Evolutionary conservation across 2,888 invertebrate species (phyloP).

Genomic region (Acleris laterana): DNA sequence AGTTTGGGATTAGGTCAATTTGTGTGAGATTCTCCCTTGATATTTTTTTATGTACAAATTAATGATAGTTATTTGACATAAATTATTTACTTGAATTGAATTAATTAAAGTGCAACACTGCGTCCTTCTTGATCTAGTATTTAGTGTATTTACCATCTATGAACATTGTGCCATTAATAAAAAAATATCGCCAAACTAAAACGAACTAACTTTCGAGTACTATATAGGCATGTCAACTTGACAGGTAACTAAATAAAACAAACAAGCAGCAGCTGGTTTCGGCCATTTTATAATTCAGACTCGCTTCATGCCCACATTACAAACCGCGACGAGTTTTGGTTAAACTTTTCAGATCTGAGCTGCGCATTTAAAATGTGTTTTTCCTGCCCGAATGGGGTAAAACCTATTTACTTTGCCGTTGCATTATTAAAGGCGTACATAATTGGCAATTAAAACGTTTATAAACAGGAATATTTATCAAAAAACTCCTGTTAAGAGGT

Average conservation of each 20-base stretch:
- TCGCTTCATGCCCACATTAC: conserved; percentile 44
- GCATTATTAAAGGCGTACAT: not conserved
- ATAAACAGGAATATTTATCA: not conserved
- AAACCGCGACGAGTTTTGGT: conserved; percentile 41
- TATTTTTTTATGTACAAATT: too few species aligned
- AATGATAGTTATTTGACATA: too few species aligned
- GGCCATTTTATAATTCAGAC: conserved; percentile 53
- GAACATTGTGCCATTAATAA: too few species aligned
- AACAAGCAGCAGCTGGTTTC: conserved; percentile 46
- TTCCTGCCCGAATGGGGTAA: not conserved
- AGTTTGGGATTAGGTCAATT: too few species aligned
- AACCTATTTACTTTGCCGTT: not conserved
- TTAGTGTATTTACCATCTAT: too few species aligned
- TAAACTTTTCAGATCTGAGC: conserved; percentile 40
- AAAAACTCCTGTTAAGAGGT: not conserved
- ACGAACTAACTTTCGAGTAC: too few species aligned
- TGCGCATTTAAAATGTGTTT: conserved; percentile 22
- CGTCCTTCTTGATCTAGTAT: too few species aligned
- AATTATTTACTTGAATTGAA: too few species aligned
- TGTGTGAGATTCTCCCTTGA: too few species aligned
- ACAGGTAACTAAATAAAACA: conserved; percentile 42
- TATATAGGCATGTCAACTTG: conserved; percentile 5
- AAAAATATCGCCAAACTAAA: not conserved
- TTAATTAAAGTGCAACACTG: too few species aligned
- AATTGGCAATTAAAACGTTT: not conserved